Evolutionary conservation across 2,113 vertebrate genomes (phyloP), one percentile per base, ranked within the genome.

Genomic region (Triplophysa rosa): DNA sequence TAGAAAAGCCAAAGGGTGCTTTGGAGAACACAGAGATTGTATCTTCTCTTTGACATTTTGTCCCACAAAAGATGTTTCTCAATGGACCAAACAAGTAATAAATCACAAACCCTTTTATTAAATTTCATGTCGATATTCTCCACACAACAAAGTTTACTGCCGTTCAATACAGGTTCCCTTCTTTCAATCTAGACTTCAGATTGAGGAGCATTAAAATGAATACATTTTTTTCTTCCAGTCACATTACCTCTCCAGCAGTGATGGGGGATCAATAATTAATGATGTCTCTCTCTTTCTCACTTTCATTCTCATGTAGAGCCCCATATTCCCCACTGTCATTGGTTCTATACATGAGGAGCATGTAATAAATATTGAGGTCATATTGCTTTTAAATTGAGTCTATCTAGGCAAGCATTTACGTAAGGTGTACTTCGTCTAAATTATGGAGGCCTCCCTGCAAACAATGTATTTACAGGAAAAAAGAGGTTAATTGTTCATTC

Each of bases 71-170:
- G 23, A 56, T 42, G n/a, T 45, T 78, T 71, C 65, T 47, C 80
- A 75, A 47, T 78, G 80, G 54, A 65, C 54, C 42, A 61, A 49
- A 23, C 37, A 49, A 66, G 72, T 54, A 45, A 83, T 87, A 85
- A 87, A 87, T 87, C 83, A 85, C 64, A 56, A 79, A 65, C 77
- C 16, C n/a, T 85, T 87, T 87, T 84, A 87, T 85, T 83, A 85
- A 76, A 80, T 85, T 83, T 80, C 74, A 74, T 82, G 86, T 85
- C 86, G 80, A 85, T 85, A 84, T 77, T 81, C 83, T 68, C 65
- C 82, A 71, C 77, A 82, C 77, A 84, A 80, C 78, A 75, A 84
- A 87, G 78, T 87, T 80, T 82, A 83, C 74, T 66, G 29, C 58
- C 16, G 52, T 78, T 84, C 82, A 81, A 84, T 84, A 80, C 77